Evolutionary conservation across 2,113 vertebrate genomes (phyloP).

Genomic region (Gymnorhina tibicen): DNA sequence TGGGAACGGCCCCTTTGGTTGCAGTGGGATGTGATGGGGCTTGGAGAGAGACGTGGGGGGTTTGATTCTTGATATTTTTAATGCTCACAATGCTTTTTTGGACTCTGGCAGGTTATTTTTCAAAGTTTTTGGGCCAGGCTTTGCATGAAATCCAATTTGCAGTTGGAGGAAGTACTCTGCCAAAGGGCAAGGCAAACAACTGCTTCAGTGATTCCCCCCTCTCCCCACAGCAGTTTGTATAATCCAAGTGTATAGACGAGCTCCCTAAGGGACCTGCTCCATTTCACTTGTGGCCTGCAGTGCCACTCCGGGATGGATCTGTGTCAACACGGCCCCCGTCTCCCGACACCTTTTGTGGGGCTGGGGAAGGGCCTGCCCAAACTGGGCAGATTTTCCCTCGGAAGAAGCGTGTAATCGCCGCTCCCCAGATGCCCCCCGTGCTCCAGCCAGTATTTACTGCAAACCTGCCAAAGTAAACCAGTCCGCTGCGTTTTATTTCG

Average conservation of each 20-base stretch:
- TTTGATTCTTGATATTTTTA: background rate
- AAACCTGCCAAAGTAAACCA: constrained; percentile 63
- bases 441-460: constrained; percentile 62
- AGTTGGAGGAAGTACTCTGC: background rate
- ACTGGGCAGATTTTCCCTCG: constrained; percentile 70
- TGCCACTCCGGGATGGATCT: constrained; percentile 47
- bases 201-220: background rate
- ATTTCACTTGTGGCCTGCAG: constrained; percentile 66
- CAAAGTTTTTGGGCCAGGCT: background rate
- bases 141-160: background rate
- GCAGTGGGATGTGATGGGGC: background rate
- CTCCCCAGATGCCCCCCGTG: constrained; percentile 66
- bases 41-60: fast-evolving
- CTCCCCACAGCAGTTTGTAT: constrained; percentile 63
- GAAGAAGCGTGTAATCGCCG: constrained; percentile 66
- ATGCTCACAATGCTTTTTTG: fast-evolving
- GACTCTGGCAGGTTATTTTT: background rate
- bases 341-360: constrained; percentile 75
- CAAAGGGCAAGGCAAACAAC: background rate
- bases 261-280: constrained; percentile 66
- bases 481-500: constrained; percentile 25
- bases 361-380: constrained; percentile 64
- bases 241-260: constrained; percentile 34
- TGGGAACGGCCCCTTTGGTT: background rate
- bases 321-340: constrained; percentile 68